phyloP scores from a whole-genome alignment of 2,113 vertebrate species.

The Phylloscopus trochilus region DNA sequence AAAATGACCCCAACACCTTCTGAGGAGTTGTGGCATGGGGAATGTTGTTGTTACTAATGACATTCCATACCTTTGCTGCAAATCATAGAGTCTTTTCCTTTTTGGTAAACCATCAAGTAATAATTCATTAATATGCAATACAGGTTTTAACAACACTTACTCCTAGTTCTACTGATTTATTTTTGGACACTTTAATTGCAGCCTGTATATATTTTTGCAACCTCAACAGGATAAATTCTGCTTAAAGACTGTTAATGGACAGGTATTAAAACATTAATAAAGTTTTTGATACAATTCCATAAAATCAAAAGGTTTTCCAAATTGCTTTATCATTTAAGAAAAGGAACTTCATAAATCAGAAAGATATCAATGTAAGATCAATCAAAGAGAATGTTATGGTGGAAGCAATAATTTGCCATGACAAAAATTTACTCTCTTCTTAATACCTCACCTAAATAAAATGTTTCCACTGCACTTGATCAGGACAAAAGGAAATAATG shows the following conservation, averaged over 20 bases:
- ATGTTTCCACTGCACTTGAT: background rate
- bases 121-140: background rate
- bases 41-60: background rate
- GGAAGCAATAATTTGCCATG: background rate
- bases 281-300: background rate
- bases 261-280: conserved; percentile 27
- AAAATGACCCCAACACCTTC: background rate
- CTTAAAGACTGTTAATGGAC: conserved; percentile 3
- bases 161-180: conserved; percentile 8
- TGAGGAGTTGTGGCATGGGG: background rate
- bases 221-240: background rate
- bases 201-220: background rate
- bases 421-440: background rate
- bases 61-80: background rate
- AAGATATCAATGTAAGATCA: background rate
- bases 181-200: conserved; percentile 1
- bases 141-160: conserved; percentile 23
- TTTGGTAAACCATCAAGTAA: background rate
- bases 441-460: background rate
- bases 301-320: conserved; percentile 14
- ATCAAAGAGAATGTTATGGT: background rate
- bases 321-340: conserved; percentile 41
- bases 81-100: background rate
- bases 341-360: background rate
- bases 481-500: background rate